Evolutionary conservation across 2,113 vertebrate species (phyloP).

Genomic region (Bombycilla garrulus): DNA sequence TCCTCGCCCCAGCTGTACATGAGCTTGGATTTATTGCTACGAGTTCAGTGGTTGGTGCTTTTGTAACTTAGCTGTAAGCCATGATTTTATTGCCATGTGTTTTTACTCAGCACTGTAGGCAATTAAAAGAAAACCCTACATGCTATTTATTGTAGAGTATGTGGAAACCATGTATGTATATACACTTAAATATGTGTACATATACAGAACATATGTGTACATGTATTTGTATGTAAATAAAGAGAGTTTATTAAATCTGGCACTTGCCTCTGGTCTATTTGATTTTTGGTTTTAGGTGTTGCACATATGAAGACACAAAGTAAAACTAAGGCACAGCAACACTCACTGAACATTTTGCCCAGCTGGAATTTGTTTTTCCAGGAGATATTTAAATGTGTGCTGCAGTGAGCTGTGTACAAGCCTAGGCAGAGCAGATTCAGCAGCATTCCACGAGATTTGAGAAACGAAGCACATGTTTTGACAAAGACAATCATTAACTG

Average conservation of each 20-base stretch:
- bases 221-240: conserved; percentile 82
- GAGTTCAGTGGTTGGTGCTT: conserved; percentile 63
- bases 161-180: conserved; percentile 73
- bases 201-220: conserved; percentile 61
- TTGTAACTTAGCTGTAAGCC: conserved; percentile 74
- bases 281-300: not conserved
- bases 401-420: not conserved
- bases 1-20: conserved; percentile 64
- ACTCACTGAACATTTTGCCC: not conserved
- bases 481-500: accelerated
- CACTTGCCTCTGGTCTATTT: conserved; percentile 28
- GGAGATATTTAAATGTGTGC: not conserved
- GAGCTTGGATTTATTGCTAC: conserved; percentile 65
- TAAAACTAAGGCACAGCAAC: not conserved
- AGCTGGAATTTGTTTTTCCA: not conserved
- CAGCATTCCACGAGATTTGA: not conserved
- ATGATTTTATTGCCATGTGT: conserved; percentile 72
- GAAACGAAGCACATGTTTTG: not conserved
- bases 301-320: not conserved
- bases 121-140: conserved; percentile 57
- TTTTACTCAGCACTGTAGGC: conserved; percentile 72
- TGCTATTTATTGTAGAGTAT: conserved; percentile 73
- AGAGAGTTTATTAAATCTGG: conserved; percentile 77
- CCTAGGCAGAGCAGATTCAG: not conserved
- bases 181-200: conserved; percentile 74